Evolutionary conservation across 2,888 invertebrate genomes (phyloP), one percentile per base, ranked within the genome.

Genomic region (Trichogramma dendrolimi): DNA sequence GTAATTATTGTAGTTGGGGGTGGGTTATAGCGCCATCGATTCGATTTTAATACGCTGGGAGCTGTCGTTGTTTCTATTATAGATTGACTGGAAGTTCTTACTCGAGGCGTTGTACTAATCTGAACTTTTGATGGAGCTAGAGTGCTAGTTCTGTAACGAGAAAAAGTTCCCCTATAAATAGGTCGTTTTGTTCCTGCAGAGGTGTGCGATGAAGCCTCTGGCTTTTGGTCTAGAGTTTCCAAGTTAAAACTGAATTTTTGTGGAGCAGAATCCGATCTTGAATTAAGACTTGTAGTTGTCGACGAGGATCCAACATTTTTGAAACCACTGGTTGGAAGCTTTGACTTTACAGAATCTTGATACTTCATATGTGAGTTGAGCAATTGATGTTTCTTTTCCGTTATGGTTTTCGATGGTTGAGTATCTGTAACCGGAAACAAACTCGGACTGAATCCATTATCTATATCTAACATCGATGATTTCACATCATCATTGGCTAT

Each of bases 1-100:
- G 43, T 5, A 6, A n/a, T 44, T 0, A 67, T 67, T 6, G 68
- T 69, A 41, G 71, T 68, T 4, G 72, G 71, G 10, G 75, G 72
- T 4, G 80, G 81, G 60, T 75, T 80, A 64, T 83, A 83, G 11
- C 78, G 81, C 71, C 83, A 76, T 58, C 76, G 74, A 58, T 74
- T 71, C 0, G 71, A 72, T 0, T 71, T 68, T 14, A 78, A 43
- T 39, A 75, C 57, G 55, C 73, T 71, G 40, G 75, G 75, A 39
- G 74, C 73, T 1, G 79, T 72, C 2, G 73, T 67, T 38, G 69
- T 64, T 52, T 71, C 68, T 40, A 71, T 58, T 47, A 66, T 64
- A 11, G 65, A 62, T 48, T 40, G 14, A 7, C 60, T 58, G 11
- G 67, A 56, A 60, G 27, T 48, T 55, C 60, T 62, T 3, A 42